Conservation (phyloP, 2,797 vertebrate genomes). For the Parotocinclus haroldoi region DNA sequence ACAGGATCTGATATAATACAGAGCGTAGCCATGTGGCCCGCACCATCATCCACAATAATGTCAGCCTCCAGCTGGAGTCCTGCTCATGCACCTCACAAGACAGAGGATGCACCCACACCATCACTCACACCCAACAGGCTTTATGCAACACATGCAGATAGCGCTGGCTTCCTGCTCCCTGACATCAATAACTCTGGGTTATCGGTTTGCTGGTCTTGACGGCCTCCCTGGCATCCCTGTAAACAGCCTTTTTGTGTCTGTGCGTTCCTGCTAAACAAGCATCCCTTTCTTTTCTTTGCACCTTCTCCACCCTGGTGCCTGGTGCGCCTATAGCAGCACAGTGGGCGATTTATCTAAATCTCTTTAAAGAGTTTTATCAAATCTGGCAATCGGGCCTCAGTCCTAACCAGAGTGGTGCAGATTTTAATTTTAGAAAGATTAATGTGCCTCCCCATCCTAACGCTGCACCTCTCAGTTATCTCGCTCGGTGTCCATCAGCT, state of each 20-base stretch:
- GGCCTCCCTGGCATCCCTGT: conserved; percentile 58
- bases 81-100: conserved; percentile 19
- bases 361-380: conserved; percentile 98
- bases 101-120: conserved; percentile 24
- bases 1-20: conserved; percentile 23
- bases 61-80: conserved; percentile 25
- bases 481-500: conserved; percentile 83
- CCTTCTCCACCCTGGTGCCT: conserved; percentile 59
- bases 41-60: conserved; percentile 29
- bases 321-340: conserved; percentile 63
- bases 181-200: conserved; percentile 77
- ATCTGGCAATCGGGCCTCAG: conserved; percentile 93
- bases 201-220: conserved; percentile 61
- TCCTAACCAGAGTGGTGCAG: conserved; percentile 83
- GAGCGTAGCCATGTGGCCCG: conserved; percentile 6
- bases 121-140: conserved; percentile 42
- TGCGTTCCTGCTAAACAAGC: conserved; percentile 59
- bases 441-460: conserved; percentile 85
- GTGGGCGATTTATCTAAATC: conserved; percentile 92
- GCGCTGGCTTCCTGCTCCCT: conserved; percentile 75
- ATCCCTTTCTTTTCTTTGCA: conserved; percentile 46
- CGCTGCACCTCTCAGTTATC: conserved; percentile 84
- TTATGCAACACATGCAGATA: conserved; percentile 75
- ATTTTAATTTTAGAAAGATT: conserved; percentile 99
- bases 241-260: conserved; percentile 58